These are phyloP conservation scores for Montipora capitata DNA, from an alignment of 92 coral and sea anemone genomes.

Conservation along the genomic window DNA sequence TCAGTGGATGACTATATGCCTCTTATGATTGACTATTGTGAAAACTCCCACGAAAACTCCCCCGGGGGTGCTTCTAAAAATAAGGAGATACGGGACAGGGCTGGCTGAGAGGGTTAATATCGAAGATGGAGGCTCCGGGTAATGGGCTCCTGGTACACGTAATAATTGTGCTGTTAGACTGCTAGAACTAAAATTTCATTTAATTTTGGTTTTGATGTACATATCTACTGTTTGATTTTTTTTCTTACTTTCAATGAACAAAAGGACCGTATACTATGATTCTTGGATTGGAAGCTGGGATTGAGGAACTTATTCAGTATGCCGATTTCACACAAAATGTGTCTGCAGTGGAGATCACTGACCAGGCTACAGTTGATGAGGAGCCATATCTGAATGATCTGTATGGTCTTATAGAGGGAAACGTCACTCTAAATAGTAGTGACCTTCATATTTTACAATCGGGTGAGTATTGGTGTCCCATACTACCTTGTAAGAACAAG, in stretches of 20 bases:
- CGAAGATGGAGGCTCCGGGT: too few relatives aligned
- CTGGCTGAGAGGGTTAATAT: too few relatives aligned
- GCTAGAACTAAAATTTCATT: too few relatives aligned
- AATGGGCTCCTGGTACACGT: too few relatives aligned
- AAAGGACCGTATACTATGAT: constrained; percentile 68
- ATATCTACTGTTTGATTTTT: too few relatives aligned
- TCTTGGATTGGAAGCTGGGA: constrained; percentile 38
- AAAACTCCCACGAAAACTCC: too few relatives aligned
- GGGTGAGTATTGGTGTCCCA: constrained; percentile 17
- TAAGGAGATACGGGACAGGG: too few relatives aligned
- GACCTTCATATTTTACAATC: constrained; percentile 37
- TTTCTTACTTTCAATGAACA: neutral
- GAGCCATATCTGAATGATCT: constrained; percentile 49
- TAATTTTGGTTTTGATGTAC: neutral
- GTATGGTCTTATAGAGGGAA: constrained; percentile 37
- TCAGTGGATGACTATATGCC: too few relatives aligned
- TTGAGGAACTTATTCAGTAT: constrained; percentile 70
- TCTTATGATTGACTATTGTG: too few relatives aligned
- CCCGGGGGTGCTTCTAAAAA: too few relatives aligned
- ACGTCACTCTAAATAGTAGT: constrained; percentile 20
- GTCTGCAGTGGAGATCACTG: constrained; percentile 44
- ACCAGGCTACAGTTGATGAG: constrained; percentile 72
- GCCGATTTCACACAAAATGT: constrained; percentile 72
- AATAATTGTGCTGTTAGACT: too few relatives aligned
- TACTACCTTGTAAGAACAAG: too few relatives aligned